Evolutionary conservation across 2,113 vertebrate genomes (phyloP).

Genomic region (Arenaria interpres): DNA sequence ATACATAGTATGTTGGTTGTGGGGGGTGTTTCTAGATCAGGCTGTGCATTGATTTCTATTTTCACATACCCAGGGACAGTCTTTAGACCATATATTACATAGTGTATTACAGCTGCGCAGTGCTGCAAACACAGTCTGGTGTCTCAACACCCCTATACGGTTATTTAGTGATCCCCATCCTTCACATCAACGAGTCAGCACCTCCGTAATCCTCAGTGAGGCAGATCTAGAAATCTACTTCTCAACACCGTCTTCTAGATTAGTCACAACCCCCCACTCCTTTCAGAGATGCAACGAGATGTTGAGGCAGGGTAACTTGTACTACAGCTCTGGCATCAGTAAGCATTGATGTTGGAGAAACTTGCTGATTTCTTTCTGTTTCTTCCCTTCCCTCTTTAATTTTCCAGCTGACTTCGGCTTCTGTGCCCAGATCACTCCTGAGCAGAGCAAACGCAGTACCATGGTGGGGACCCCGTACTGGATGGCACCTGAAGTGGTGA

Average conservation of each 20-base stretch:
- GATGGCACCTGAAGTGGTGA: slow-evolving; percentile 98
- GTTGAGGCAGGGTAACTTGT: not conserved
- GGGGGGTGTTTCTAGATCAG: not conserved
- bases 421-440: slow-evolving; percentile 97
- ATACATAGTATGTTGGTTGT: not conserved
- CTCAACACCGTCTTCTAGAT: not conserved
- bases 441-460: slow-evolving; percentile 97
- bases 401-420: slow-evolving; percentile 93
- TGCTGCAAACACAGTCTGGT: not conserved
- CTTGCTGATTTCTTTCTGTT: not conserved
- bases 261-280: not conserved
- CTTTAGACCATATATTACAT: not conserved
- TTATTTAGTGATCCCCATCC: not conserved
- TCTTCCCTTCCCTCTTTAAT: not conserved
- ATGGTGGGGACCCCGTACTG: slow-evolving; percentile 98
- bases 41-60: not conserved
- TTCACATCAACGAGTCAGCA: not conserved
- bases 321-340: not conserved
- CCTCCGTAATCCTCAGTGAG: not conserved
- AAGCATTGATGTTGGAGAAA: not conserved
- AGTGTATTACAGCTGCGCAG: not conserved
- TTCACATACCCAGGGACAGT: not conserved
- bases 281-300: not conserved
- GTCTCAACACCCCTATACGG: not conserved
- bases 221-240: not conserved